Evolutionary conservation across 2,888 invertebrate species (phyloP), one percentile per base, ranked within the genome.

Genomic region (Monoplex corrugatus): DNA sequence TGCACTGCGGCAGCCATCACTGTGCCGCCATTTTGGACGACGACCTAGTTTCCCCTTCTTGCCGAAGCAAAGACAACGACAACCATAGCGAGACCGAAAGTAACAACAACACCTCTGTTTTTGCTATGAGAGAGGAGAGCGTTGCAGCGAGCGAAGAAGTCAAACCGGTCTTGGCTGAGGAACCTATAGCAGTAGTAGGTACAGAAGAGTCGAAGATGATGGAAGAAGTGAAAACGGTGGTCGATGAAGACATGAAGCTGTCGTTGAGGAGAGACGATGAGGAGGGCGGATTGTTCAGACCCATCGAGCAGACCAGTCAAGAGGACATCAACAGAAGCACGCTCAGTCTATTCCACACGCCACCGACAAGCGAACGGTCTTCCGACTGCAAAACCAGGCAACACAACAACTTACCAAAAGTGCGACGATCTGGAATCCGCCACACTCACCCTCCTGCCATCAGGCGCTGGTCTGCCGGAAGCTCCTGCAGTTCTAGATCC

Each of bases 11-110:
- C 23, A 57, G 88, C 82, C 40, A 32, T n/a, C 43, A 45, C 0
- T 89, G 89, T 40, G 90, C 83, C 10, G 78, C 83, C 82, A 38
- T 88, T 28, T 35, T 88, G 40, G 50, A 68, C 68, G 87, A 32
- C 40, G n/a, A 19, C 50, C 8, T 32, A 3, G 45, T n/a, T 28
- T 16, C 84, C 57, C n/a, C 5, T 23, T 13, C 2, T 6, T 19
- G 23, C 28, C 43, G 2, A 8, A 38, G 19, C 84, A 57, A 57
- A 38, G 84, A 84, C 13, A 38, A 32, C 57, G 28, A 84, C 38
- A 84, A 38, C 38, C 13, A 84, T 19, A 57, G 57, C 50, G 57
- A 57, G 38, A n/a, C 35, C 38, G 35, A 75, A 3, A 43, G 43
- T 32, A 45, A 45, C 82, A 19, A 32, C 38, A 13, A 19, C 13